phyloP scores from a whole-genome alignment of 2,888 invertebrate species.

The Eupelmus urozonus region DNA sequence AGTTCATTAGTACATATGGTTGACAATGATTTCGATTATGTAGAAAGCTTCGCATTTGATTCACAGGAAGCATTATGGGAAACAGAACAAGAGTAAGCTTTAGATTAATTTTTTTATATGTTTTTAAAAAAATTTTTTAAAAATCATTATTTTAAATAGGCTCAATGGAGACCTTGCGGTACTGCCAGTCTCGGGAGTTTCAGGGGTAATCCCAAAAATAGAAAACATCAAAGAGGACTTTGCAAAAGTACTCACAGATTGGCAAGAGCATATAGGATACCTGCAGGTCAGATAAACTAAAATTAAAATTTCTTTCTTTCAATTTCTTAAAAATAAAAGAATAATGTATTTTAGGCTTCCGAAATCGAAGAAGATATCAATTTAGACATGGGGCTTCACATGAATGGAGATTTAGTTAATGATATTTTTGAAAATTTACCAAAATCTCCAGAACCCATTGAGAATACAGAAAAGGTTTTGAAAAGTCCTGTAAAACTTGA shows the following conservation, averaged over 20 bases:
- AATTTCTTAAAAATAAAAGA: slow-evolving; percentile 27
- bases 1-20: slow-evolving; percentile 64
- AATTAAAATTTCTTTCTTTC: slow-evolving; percentile 8
- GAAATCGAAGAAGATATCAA: slow-evolving; percentile 72
- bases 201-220: slow-evolving; percentile 68
- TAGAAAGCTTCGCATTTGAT: slow-evolving; percentile 66
- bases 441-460: slow-evolving; percentile 26
- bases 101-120: slow-evolving; percentile 2
- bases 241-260: slow-evolving; percentile 78
- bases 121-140: slow-evolving; percentile 16
- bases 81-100: slow-evolving; percentile 76
- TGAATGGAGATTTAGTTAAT: slow-evolving; percentile 65
- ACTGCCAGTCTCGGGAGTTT: slow-evolving; percentile 73
- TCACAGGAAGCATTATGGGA: slow-evolving; percentile 68
- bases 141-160: slow-evolving; percentile 63
- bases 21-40: slow-evolving; percentile 70
- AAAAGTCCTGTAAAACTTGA: slow-evolving; percentile 55
- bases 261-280: slow-evolving; percentile 78
- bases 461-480: too few species aligned
- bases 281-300: slow-evolving; percentile 75
- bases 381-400: slow-evolving; percentile 61
- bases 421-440: slow-evolving; percentile 65
- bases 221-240: slow-evolving; percentile 77
- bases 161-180: slow-evolving; percentile 77
- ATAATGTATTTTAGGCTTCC: slow-evolving; percentile 65